A percentile compares a stretch with the other conserved stretches of the same genome.
Evolutionary conservation across 2,888 invertebrate genomes (phyloP).

Genomic region (Chloroclysta siterata): DNA sequence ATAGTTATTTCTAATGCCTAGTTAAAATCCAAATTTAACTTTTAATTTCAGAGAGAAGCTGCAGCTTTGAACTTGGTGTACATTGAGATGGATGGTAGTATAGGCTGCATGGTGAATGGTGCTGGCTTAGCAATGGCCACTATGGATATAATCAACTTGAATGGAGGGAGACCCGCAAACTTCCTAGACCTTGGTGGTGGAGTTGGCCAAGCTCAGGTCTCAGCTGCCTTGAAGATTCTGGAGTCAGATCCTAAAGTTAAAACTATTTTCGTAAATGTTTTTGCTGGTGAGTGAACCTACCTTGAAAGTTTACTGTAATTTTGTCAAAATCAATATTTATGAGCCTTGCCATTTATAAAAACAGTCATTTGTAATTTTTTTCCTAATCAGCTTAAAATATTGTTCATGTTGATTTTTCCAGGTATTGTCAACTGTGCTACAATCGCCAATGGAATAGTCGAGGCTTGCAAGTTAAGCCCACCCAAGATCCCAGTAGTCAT

Average conservation of each 20-base stretch:
- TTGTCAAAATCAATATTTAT: no score
- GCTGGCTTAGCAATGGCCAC: constrained; percentile 99
- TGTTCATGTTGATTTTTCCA: constrained; percentile 43
- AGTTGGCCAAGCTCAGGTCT: constrained; percentile 97
- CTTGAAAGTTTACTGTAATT: neutral
- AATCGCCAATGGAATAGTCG: constrained; percentile 97
- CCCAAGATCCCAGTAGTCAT: constrained; percentile 96
- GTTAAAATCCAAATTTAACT: no score
- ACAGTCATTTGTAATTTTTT: no score
- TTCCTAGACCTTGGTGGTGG: constrained; percentile 99
- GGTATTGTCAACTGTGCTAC: constrained; percentile 99
- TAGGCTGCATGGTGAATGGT: constrained; percentile 98
- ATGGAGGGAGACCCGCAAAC: constrained; percentile 98
- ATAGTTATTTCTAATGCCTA: no score
- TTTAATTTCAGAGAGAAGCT: constrained; percentile 89
- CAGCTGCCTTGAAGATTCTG: constrained; percentile 95
- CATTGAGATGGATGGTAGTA: constrained; percentile 98
- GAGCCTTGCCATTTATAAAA: no score
- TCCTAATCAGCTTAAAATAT: neutral
- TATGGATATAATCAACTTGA: constrained; percentile 98
- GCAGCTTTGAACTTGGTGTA: constrained; percentile 96
- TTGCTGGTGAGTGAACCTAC: constrained; percentile 87
- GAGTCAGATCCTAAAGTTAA: constrained; percentile 95
- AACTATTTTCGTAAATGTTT: constrained; percentile 98
- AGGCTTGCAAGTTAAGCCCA: constrained; percentile 92